Percentiles rank a stretch among this genome's conserved stretches.
These are phyloP conservation scores for Apodemia hepburni DNA, from an alignment of 2,888 invertebrate genomes.

Conservation along the genomic window DNA sequence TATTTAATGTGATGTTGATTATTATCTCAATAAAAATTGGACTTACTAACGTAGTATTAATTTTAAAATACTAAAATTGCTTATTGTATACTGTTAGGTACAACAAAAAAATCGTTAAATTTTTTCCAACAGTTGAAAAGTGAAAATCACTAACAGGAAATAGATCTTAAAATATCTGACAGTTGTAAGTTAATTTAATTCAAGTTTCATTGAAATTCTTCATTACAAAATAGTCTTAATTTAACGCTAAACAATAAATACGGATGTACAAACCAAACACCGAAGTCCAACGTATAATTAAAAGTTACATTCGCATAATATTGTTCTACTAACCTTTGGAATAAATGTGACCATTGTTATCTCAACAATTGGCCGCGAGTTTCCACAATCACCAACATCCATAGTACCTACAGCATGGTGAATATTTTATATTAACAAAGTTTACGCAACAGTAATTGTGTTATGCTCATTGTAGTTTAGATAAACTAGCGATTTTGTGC, in stretches of 20 bases:
- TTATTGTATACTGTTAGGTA: no score
- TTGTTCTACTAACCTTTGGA: slow-evolving; percentile 52
- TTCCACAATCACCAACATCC: slow-evolving; percentile 48
- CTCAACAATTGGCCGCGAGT: slow-evolving; percentile 49
- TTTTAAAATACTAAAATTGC: no score
- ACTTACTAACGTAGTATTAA: no score
- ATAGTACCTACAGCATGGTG: slow-evolving; percentile 35
- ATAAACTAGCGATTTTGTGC: background rate
- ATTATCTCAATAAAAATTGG: no score
- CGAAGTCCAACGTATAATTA: slow-evolving; percentile 34
- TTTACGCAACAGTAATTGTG: slow-evolving; percentile 71
- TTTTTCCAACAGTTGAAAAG: background rate
- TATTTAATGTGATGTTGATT: no score
- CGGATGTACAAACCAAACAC: slow-evolving; percentile 17
- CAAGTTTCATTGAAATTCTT: background rate
- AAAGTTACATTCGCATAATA: slow-evolving; percentile 36
- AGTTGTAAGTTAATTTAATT: background rate
- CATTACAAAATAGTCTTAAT: background rate
- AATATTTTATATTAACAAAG: slow-evolving; percentile 47
- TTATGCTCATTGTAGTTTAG: slow-evolving; percentile 37
- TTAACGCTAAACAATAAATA: slow-evolving; percentile 4
- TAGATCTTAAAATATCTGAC: background rate
- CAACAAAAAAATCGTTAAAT: no score
- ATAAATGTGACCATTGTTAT: slow-evolving; percentile 50
- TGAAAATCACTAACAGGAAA: background rate